A percentile compares a stretch with the other conserved stretches of the same genome.
These are phyloP conservation scores for Pipa parva DNA, from an alignment of 2,113 vertebrate species.

Conservation along the genomic window DNA sequence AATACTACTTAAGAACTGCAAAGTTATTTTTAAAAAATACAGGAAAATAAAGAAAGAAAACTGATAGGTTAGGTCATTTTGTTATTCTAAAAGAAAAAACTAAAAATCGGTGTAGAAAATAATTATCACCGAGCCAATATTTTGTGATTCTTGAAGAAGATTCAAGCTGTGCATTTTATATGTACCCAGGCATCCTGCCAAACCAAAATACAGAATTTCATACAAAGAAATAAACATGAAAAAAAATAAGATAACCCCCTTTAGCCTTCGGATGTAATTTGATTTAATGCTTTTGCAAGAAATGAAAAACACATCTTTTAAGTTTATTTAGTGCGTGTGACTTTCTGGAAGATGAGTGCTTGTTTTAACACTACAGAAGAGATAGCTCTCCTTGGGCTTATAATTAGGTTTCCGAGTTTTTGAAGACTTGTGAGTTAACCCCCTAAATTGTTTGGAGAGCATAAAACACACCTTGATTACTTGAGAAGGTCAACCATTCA, in stretches of 20 bases:
- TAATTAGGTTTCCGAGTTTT: no score
- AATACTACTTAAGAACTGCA: no score
- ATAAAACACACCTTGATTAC: no score
- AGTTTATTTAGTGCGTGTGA: slow-evolving; percentile 38
- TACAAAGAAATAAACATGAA: slow-evolving; percentile 66
- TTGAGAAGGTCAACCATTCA: no score
- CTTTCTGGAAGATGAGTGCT: neutral
- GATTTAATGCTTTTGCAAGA: slow-evolving; percentile 73
- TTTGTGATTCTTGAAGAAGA: neutral
- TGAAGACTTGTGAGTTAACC: no score
- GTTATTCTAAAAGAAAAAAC: no score
- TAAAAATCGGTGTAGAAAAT: no score
- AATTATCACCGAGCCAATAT: neutral
- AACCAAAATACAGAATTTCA: slow-evolving; percentile 60
- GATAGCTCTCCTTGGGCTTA: no score
- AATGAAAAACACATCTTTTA: slow-evolving; percentile 71
- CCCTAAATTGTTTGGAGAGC: no score
- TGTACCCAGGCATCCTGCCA: slow-evolving; percentile 46
- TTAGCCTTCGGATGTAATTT: slow-evolving; percentile 62
- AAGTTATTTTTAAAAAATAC: no score
- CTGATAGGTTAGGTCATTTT: no score
- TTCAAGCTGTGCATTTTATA: neutral
- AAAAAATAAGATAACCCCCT: slow-evolving; percentile 69
- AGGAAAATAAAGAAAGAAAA: no score
- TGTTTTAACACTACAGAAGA: slow-evolving; percentile 40